A percentile compares a stretch with the other conserved stretches of the same genome.
phyloP scores from a whole-genome alignment of 2,113 vertebrate species.

The Macheiramphus alcinus region DNA sequence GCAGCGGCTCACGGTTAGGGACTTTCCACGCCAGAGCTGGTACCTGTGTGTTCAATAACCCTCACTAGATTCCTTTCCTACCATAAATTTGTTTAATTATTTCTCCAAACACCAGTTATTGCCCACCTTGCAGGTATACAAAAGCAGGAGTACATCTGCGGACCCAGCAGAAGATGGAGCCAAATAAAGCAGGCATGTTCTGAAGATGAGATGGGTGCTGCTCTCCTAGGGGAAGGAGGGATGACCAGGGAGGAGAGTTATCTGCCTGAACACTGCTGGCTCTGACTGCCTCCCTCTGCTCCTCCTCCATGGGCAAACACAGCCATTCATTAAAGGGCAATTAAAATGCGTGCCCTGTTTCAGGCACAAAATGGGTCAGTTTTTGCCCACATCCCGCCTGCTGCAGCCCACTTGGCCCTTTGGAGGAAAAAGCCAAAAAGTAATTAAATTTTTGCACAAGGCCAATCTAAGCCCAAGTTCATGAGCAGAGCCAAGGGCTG shows the following conservation, averaged over 20 bases:
- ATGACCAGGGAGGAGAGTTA: neutral
- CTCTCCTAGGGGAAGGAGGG: neutral
- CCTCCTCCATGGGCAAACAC: neutral
- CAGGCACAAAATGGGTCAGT: neutral
- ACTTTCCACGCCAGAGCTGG: neutral
- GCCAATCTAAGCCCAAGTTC: neutral
- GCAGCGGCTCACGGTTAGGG: neutral
- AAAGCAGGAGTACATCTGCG: neutral
- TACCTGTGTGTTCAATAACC: neutral
- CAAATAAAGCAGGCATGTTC: neutral
- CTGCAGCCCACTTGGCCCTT: neutral
- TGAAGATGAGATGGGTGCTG: accelerated
- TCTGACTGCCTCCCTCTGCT: neutral
- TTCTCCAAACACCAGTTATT: neutral
- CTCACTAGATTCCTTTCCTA: neutral
- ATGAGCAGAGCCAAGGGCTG: neutral
- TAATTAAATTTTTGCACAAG: neutral
- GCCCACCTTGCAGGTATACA: neutral
- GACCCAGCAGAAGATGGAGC: neutral
- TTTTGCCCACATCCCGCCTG: neutral
- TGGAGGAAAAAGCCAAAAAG: neutral
- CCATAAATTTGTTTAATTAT: neutral
- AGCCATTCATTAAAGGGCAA: neutral
- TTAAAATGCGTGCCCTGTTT: neutral
- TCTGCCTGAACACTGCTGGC: neutral